Conservation (phyloP, 2,113 vertebrate species). For the Tretioscincus oriximinensis region DNA sequence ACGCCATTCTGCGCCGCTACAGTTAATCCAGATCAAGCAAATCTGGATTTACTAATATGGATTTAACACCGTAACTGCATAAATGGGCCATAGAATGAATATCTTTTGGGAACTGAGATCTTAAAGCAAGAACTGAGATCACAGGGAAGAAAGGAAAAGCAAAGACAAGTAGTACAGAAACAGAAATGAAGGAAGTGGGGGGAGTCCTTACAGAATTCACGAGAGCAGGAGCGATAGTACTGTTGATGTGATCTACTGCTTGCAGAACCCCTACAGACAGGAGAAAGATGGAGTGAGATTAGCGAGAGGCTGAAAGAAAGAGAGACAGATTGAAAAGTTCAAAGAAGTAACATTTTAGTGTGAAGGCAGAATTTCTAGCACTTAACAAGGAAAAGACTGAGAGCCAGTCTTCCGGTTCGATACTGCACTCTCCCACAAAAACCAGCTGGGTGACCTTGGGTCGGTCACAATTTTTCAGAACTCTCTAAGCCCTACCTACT, state of each 20-base stretch:
- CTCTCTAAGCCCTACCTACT: too few relatives aligned
- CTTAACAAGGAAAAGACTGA: too few relatives aligned
- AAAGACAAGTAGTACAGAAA: background rate
- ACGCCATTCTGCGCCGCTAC: too few relatives aligned
- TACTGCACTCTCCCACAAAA: too few relatives aligned
- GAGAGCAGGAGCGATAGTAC: slow-evolving; percentile 85
- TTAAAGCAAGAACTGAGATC: slow-evolving; percentile 31
- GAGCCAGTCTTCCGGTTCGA: too few relatives aligned
- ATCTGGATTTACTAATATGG: too few relatives aligned
- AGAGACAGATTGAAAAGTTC: slow-evolving; percentile 4
- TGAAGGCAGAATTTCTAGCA: too few relatives aligned
- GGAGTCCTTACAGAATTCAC: slow-evolving; percentile 83
- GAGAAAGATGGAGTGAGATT: slow-evolving; percentile 45
- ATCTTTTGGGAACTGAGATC: background rate
- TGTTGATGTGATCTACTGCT: slow-evolving; percentile 91
- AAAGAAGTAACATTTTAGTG: too few relatives aligned
- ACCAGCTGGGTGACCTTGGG: too few relatives aligned
- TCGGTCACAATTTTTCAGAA: too few relatives aligned
- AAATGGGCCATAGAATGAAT: background rate
- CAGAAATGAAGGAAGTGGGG: slow-evolving; percentile 56
- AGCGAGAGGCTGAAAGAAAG: slow-evolving; percentile 20
- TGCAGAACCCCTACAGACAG: slow-evolving; percentile 84
- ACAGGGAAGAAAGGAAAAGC: background rate
- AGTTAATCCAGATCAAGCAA: too few relatives aligned
- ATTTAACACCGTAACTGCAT: too few relatives aligned